phyloP scores from a whole-genome alignment of 2,797 vertebrate genomes.

The Lateolabrax maculatus region DNA sequence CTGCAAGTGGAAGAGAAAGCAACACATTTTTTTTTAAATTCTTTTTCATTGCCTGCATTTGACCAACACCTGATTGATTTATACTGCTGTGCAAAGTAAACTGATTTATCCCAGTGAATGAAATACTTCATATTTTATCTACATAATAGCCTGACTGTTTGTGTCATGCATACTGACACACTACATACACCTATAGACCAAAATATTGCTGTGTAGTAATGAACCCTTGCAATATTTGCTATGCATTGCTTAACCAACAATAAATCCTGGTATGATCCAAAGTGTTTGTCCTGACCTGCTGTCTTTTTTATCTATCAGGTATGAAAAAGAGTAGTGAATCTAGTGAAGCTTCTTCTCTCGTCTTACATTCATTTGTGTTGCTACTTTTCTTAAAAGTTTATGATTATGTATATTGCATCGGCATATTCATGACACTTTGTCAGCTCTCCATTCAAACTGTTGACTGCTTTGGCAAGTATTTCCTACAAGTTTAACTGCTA shows the following conservation, averaged over 20 bases:
- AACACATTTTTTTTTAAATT: neutral
- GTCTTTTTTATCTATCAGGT: neutral
- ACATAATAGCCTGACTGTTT: neutral
- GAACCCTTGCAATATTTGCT: slow-evolving; percentile 1
- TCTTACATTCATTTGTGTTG: no score
- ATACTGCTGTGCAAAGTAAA: neutral
- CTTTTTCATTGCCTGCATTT: neutral
- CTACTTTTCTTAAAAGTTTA: no score
- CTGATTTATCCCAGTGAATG: slow-evolving; percentile 3
- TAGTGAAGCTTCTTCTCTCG: no score
- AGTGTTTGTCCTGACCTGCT: slow-evolving; percentile 8
- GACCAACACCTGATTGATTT: neutral
- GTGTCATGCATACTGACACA: neutral
- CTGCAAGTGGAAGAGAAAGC: neutral
- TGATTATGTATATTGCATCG: no score
- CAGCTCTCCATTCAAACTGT: no score
- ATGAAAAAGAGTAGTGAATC: neutral
- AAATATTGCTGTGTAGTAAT: slow-evolving; percentile 5
- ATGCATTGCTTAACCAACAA: slow-evolving; percentile 23
- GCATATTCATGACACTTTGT: no score
- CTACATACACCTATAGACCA: neutral
- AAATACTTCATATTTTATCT: neutral
- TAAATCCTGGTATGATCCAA: slow-evolving; percentile 34
- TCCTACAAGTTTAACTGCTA: no score
- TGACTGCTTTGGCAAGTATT: no score